Conservation (phyloP, 2,797 vertebrate species). For the Manis crassicaudata region DNA sequence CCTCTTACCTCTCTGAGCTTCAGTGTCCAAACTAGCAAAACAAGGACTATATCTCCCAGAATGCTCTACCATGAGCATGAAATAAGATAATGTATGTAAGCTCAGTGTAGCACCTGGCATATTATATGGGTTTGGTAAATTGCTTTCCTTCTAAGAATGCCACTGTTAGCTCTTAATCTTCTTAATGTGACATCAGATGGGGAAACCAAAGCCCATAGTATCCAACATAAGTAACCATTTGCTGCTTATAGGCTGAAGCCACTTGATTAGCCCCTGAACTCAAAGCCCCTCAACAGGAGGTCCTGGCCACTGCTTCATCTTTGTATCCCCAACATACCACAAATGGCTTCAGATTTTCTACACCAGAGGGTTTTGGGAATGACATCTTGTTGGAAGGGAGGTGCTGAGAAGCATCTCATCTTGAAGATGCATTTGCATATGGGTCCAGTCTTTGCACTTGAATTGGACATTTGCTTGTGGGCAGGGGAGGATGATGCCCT, state of each 20-base stretch:
- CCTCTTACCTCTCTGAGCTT: not conserved
- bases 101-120: not conserved
- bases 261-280: not conserved
- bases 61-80: not conserved
- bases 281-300: not conserved
- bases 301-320: not conserved
- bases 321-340: not conserved
- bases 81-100: not conserved
- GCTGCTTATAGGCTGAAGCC: not conserved
- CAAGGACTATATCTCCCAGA: not conserved
- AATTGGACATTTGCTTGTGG: not conserved
- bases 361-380: not conserved
- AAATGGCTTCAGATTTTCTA: not conserved
- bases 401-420: not conserved
- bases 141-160: conserved; percentile 31
- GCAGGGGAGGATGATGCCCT: not conserved
- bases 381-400: not conserved
- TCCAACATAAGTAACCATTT: not conserved
- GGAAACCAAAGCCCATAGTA: not conserved
- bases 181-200: not conserved
- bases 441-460: not conserved
- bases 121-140: not conserved
- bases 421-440: not conserved
- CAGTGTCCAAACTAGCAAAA: not conserved
- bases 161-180: not conserved